These are phyloP conservation scores for Steromphala cineraria DNA, from an alignment of 2,888 invertebrate genomes.

Conservation along the genomic window DNA sequence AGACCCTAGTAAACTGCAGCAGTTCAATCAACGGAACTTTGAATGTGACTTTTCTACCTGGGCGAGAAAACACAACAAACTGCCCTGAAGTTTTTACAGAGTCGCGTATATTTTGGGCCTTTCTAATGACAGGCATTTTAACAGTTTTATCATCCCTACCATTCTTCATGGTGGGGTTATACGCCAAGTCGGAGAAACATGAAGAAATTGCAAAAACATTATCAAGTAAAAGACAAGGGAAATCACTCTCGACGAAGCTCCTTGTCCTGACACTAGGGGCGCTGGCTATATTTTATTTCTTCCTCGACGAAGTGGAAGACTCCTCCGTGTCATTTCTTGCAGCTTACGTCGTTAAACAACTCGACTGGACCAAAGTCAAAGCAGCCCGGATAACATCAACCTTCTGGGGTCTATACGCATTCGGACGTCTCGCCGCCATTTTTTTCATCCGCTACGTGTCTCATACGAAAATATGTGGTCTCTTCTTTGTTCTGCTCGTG, in stretches of 20 bases:
- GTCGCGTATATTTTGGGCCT: not conserved
- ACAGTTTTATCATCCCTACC: not conserved
- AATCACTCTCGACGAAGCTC: not conserved
- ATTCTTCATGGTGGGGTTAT: not conserved
- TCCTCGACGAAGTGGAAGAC: constrained; percentile 30
- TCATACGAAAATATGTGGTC: constrained; percentile 27
- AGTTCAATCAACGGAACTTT: not conserved
- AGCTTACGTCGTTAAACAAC: constrained; percentile 31
- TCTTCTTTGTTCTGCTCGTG: constrained; percentile 20
- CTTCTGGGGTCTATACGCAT: constrained; percentile 29
- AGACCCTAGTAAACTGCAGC: not conserved
- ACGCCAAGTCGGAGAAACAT: not conserved
- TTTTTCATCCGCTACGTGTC: constrained; percentile 31
- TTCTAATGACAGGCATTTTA: not conserved
- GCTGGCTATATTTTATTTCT: constrained; percentile 14
- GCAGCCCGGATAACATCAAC: constrained; percentile 27
- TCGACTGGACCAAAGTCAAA: constrained; percentile 29
- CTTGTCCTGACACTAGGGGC: constrained; percentile 7
- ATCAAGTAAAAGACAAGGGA: not conserved
- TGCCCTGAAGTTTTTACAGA: not conserved
- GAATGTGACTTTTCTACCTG: not conserved
- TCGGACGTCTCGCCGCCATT: constrained; percentile 35
- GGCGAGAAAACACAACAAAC: not conserved
- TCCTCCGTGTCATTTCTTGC: constrained; percentile 22
- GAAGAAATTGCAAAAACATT: not conserved